A percentile compares a stretch with the other conserved stretches of the same genome.
Evolutionary conservation across 2,797 vertebrate genomes (phyloP).

Genomic region (Leptoclinus maculatus): DNA sequence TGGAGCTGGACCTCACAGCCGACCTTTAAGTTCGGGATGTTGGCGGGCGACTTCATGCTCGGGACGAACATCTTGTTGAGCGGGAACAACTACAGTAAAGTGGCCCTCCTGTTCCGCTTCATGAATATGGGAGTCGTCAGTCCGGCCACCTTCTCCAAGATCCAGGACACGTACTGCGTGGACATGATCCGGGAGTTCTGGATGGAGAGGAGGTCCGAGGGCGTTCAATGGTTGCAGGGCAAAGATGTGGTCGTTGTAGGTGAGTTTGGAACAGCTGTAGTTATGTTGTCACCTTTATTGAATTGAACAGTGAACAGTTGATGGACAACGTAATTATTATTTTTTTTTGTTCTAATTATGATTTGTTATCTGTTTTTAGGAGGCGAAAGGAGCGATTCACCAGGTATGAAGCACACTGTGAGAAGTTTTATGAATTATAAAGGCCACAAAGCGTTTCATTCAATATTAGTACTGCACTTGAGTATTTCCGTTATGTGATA

Average conservation of each 20-base stretch:
- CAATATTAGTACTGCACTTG: too few relatives aligned
- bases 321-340: background rate
- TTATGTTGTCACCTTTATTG: background rate
- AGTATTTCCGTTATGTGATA: too few relatives aligned
- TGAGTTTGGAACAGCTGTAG: background rate
- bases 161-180: background rate
- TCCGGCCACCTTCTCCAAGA: background rate
- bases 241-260: background rate
- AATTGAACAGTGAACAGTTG: background rate
- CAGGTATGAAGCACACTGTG: background rate
- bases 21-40: background rate
- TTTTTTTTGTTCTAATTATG: background rate
- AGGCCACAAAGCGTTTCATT: background rate
- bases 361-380: background rate
- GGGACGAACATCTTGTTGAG: background rate
- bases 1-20: slow-evolving; percentile 5
- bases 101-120: background rate
- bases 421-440: too few relatives aligned
- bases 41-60: slow-evolving; percentile 1
- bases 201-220: background rate
- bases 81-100: background rate
- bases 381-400: background rate
- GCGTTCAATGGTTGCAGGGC: background rate
- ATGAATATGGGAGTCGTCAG: background rate
- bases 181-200: background rate